Base-by-base conservation (phyloP, 2,888 invertebrate species). In the Acronicta aceris region DNA sequence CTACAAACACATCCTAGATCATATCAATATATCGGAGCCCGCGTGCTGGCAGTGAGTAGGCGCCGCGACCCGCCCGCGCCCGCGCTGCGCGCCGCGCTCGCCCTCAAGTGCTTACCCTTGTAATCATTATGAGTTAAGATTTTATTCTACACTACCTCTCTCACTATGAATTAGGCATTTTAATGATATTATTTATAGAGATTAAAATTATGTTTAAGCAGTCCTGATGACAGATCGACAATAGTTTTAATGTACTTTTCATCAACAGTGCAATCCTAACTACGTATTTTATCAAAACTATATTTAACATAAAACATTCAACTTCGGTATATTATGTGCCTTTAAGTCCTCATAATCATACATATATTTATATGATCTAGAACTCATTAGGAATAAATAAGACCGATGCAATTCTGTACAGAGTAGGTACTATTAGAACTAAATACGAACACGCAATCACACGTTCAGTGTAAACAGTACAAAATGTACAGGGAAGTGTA, bases 281-380 rank as follows among this genome's bases (percentile, higher is more conserved):
- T 81, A 83, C 61, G 65, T 76, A 73, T 53, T 67, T 73, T 76
- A 68, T 62, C 67, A 60, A 78, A 78, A 71, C 76, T 78, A 81
- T 79, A 76, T 73, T 67, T 71, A 82, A 84, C 74, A 78, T 72
- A 81, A 78, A 81, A 70, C 71, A 63, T 54, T 79, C 68, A 79
- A 78, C 67, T 75, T 82, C 66, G 59, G 75, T 71, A 77, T 70
- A 66, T 81, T 72, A 74, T 78, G 81, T 81, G 79, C 76, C 79
- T 69, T 72, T 76, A 71, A 79, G 74, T 79, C 77, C 76, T 78
- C 76, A 76, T 82, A 79, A 81, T 85, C 78, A 84, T 83, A 85
- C 77, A 90, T 93, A 94, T 94, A 94, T 94, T 94, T 92, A 93
- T 94, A 94, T 93, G 94, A 94, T 94, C 94, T 94, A 94, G 94